Conservation (phyloP, 2,113 vertebrate species). For the Ariopsis seemanni region DNA sequence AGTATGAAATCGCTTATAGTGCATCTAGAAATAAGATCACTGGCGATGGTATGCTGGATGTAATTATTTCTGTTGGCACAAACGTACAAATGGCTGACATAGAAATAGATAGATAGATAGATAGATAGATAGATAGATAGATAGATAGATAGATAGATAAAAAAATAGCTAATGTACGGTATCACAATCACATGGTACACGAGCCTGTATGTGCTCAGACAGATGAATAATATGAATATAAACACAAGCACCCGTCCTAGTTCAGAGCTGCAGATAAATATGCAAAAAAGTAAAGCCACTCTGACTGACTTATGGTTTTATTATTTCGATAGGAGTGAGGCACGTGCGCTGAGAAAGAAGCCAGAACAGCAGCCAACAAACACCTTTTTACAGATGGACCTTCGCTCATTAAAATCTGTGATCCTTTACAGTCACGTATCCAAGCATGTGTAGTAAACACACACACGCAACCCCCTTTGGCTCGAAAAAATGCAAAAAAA, state of each 20-base stretch:
- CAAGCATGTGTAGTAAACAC: slow-evolving; percentile 4
- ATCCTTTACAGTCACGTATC: slow-evolving; percentile 5
- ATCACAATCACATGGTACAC: not conserved
- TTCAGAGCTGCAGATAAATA: slow-evolving; percentile 59
- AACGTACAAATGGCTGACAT: not conserved
- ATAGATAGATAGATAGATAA: too few relatives aligned
- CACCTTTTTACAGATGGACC: slow-evolving; percentile 49
- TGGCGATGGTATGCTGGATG: not conserved
- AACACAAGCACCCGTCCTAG: not conserved
- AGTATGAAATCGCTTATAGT: not conserved
- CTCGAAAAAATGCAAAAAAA: slow-evolving; percentile 12
- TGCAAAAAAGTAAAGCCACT: slow-evolving; percentile 54
- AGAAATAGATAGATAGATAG: not conserved
- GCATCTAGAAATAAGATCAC: not conserved
- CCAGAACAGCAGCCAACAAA: slow-evolving; percentile 41
- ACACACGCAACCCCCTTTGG: not conserved
- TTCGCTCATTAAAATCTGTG: slow-evolving; percentile 44
- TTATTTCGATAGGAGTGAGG: slow-evolving; percentile 55
- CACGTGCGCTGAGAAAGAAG: slow-evolving; percentile 50
- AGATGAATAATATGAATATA: not conserved
- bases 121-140: too few relatives aligned
- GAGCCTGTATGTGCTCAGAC: not conserved
- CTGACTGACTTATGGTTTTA: slow-evolving; percentile 55
- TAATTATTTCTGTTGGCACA: slow-evolving; percentile 15
- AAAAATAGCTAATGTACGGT: not conserved